Evolutionary conservation across 2,888 invertebrate species (phyloP).

Genomic region (Alitta virens): DNA sequence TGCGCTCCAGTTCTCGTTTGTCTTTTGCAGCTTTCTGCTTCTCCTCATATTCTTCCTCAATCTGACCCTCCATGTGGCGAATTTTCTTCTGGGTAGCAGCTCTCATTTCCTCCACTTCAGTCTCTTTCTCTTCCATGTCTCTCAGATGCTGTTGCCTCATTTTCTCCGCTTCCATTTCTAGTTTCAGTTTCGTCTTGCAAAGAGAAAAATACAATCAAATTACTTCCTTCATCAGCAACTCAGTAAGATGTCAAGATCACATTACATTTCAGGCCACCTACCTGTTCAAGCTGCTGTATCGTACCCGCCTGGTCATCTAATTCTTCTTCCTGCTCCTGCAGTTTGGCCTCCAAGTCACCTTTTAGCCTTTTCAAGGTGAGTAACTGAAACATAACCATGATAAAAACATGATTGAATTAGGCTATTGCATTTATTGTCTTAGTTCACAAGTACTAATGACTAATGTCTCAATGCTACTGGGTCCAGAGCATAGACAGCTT

Average conservation of each 20-base stretch:
- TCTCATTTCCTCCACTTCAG: conserved; percentile 88
- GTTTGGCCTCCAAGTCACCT: conserved; percentile 81
- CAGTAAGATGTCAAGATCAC: too few relatives aligned
- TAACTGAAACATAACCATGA: too few relatives aligned
- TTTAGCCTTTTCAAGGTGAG: conserved; percentile 76
- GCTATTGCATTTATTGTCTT: too few relatives aligned
- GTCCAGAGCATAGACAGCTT: too few relatives aligned
- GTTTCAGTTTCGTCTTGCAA: conserved; percentile 78
- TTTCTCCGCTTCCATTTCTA: conserved; percentile 92
- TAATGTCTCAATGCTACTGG: too few relatives aligned
- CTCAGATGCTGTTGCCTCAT: conserved; percentile 85
- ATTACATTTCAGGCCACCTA: conserved; percentile 20
- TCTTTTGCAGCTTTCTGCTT: conserved; percentile 81
- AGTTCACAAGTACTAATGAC: too few relatives aligned
- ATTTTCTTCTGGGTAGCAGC: conserved; percentile 84
- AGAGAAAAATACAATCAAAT: neutral
- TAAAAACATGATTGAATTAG: too few relatives aligned
- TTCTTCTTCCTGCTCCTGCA: conserved; percentile 81
- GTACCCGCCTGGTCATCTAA: conserved; percentile 92
- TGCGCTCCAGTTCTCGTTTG: conserved; percentile 85
- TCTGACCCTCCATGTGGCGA: conserved; percentile 77
- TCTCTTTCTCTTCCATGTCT: conserved; percentile 86
- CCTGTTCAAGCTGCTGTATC: conserved; percentile 82
- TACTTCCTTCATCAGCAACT: too few relatives aligned
- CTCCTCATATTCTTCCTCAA: conserved; percentile 92